Base-by-base conservation (phyloP, 2,888 invertebrate species). In the Drosophila quinaria region DNA sequence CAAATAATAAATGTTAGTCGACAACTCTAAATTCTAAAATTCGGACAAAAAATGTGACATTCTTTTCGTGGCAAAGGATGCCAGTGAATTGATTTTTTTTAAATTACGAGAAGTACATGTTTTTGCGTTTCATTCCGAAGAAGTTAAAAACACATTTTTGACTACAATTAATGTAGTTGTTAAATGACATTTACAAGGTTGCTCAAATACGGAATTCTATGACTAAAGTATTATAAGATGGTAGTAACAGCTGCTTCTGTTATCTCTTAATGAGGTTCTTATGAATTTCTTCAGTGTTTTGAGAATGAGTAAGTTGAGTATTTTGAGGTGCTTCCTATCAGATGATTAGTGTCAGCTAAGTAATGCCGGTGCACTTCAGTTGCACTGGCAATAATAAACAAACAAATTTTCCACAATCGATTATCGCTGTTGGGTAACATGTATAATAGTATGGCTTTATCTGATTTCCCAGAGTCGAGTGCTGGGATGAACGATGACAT, bases 341-440 rank as follows among this genome's bases (percentile, higher is more conserved):
- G 39, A 33, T 64, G 63, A 52, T 63, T 63, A 50, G 19, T 54
- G 35, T 0, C 47, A 35, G 19, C 31, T 81, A 71, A 81, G 58
- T 79, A 75, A 86, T 64, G 19, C 15, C 54, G 25, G 5, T 41
- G 52, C 64, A 79, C 81, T 86, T 82, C 6, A 75, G 31, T 29
- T 47, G 60, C 64, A 46, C 47, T 47, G 31, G 55, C 11, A 56
- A 25, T 10, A 22, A 41, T 19, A n/a, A 22, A 9, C 39, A 59
- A 59, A 31, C 33, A 62, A 61, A 54, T 47, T 65, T 69, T 70
- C 63, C 79, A 52, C 64, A 42, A 79, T 63, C 70, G n/a, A 60
- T 47, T 50, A 61, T 64, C 51, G 42, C 37, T 46, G 54, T 81
- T 79, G 59, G 50, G 63, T 74, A 63, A 76, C 46, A 10, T 22